phyloP scores from a whole-genome alignment of 2,113 vertebrate genomes.

The Fregetta grallaria region DNA sequence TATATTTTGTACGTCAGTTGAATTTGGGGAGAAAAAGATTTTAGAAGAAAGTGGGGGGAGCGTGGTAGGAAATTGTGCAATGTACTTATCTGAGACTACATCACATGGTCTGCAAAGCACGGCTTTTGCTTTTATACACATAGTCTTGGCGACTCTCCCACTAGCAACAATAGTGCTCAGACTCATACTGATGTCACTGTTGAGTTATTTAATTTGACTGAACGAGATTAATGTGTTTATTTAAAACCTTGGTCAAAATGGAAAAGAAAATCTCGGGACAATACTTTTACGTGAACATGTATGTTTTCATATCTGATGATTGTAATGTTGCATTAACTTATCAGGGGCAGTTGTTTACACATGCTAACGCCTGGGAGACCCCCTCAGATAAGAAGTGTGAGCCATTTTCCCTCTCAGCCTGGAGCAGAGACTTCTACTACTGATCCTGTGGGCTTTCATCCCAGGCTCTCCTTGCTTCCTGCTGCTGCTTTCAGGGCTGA shows the following conservation, averaged over 20 bases:
- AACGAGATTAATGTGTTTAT: constrained; percentile 70
- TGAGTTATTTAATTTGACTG: constrained; percentile 71
- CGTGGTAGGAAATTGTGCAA: background rate
- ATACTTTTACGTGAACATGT: constrained; percentile 35
- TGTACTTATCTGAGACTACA: constrained; percentile 25
- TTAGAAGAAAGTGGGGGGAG: background rate
- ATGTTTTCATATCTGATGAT: constrained; percentile 59
- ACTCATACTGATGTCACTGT: constrained; percentile 71
- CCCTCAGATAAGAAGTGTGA: constrained; percentile 45
- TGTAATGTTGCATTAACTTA: constrained; percentile 57
- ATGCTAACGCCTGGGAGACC: background rate
- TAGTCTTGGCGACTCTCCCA: constrained; percentile 49
- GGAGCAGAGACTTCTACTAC: background rate
- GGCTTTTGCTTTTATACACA: constrained; percentile 54
- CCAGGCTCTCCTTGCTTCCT: background rate
- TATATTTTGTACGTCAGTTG: background rate
- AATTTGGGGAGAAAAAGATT: background rate
- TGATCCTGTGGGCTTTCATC: background rate
- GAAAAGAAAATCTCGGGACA: constrained; percentile 46
- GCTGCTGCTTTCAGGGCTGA: background rate
- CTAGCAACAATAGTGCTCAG: constrained; percentile 57
- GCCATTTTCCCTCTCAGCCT: constrained; percentile 6
- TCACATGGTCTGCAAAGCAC: background rate
- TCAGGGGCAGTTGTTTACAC: constrained; percentile 54
- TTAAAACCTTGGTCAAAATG: constrained; percentile 66